Percentiles rank a stretch among this genome's conserved stretches.
Conservation (phyloP, 2,888 invertebrate species). For the Pollenia labialis region DNA sequence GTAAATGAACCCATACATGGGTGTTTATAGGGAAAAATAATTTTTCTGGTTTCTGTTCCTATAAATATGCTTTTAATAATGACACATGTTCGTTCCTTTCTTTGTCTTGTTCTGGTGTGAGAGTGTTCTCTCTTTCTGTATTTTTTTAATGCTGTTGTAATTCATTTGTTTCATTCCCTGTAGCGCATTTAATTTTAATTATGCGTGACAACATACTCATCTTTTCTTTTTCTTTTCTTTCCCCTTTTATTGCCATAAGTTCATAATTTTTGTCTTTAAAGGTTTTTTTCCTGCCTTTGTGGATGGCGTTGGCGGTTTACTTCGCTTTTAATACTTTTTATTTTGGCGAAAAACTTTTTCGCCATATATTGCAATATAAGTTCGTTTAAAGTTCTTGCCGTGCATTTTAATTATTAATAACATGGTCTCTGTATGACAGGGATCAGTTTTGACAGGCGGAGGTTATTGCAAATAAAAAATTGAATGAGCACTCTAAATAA, state of each 20-base stretch:
- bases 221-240: slow-evolving; percentile 8
- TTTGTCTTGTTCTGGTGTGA: slow-evolving; percentile 10
- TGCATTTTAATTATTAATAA: slow-evolving; percentile 69
- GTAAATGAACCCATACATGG: slow-evolving; percentile 13
- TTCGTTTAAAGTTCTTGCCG: slow-evolving; percentile 34
- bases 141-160: slow-evolving; percentile 75
- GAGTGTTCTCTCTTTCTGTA: slow-evolving; percentile 47
- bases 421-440: slow-evolving; percentile 40
- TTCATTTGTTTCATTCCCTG: slow-evolving; percentile 82
- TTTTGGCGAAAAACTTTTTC: not conserved
- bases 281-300: not conserved
- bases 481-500: not conserved
- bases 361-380: not conserved
- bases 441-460: slow-evolving; percentile 44
- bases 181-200: slow-evolving; percentile 83
- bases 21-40: slow-evolving; percentile 3
- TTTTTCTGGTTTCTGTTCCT: slow-evolving; percentile 36
- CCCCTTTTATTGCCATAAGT: not conserved
- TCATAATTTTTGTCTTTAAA: slow-evolving; percentile 36
- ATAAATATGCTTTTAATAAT: slow-evolving; percentile 57
- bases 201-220: slow-evolving; percentile 82
- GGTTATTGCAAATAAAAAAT: not conserved
- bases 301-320: not conserved
- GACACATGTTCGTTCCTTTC: slow-evolving; percentile 57
- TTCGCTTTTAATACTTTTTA: slow-evolving; percentile 5